A percentile compares a stretch with the other conserved stretches of the same genome.
phyloP scores from a whole-genome alignment of 2,113 vertebrate genomes.

The Amblyornis subalaris region DNA sequence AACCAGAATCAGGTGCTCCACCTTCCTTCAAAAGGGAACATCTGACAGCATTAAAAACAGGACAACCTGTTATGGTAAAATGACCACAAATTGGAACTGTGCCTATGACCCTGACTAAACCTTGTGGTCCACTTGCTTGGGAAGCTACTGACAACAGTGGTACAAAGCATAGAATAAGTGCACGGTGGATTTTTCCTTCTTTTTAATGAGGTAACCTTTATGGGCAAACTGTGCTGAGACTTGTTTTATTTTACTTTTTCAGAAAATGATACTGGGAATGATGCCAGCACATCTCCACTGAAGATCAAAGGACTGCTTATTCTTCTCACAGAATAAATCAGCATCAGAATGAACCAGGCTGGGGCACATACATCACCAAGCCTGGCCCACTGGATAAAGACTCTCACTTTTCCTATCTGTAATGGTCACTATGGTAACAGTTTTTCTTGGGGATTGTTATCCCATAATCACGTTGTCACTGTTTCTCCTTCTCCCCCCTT shows the following conservation, averaged over 20 bases:
- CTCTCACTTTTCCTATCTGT: background rate
- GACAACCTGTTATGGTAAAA: background rate
- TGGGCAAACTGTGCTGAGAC: background rate
- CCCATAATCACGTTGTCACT: too few species aligned
- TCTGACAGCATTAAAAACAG: background rate
- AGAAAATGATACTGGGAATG: background rate
- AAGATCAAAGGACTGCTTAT: background rate
- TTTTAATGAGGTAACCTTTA: background rate
- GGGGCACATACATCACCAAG: background rate
- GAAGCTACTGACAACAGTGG: background rate
- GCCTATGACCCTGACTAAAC: background rate
- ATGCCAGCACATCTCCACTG: background rate
- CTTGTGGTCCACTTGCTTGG: background rate
- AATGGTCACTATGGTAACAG: background rate
- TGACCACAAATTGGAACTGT: background rate
- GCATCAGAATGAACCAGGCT: background rate
- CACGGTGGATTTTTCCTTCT: background rate
- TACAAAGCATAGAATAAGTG: background rate
- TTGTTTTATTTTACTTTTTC: background rate
- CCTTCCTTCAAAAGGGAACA: background rate
- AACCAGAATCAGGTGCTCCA: background rate
- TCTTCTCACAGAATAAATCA: too few species aligned
- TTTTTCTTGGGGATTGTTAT: too few species aligned
- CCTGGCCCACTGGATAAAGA: accelerated
- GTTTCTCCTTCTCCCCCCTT: too few species aligned